These are phyloP conservation scores for Periophthalmus magnuspinnatus DNA, from an alignment of 2,797 vertebrate genomes.

Conservation along the genomic window DNA sequence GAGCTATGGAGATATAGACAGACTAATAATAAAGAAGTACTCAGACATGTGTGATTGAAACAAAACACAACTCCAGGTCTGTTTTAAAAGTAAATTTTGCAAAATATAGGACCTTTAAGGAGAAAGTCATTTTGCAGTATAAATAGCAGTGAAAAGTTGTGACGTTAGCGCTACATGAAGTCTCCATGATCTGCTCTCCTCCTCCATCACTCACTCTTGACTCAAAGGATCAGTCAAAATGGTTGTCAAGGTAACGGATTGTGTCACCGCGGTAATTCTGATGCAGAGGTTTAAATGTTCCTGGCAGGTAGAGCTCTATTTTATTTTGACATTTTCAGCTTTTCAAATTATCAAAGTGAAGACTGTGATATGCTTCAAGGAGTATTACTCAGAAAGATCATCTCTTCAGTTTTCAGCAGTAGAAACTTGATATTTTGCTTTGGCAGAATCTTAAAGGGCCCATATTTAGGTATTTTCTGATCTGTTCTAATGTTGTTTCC, in stretches of 20 bases:
- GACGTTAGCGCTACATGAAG: not conserved
- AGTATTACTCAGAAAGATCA: not conserved
- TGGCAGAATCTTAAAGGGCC: not conserved
- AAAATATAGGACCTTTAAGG: not conserved
- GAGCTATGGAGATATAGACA: no score
- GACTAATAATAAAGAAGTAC: no score
- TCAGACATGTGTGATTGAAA: no score
- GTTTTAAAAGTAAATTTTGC: no score
- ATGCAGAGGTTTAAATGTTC: slow-evolving; percentile 9
- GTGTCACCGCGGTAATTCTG: not conserved
- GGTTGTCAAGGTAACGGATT: slow-evolving; percentile 39
- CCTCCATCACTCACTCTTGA: slow-evolving; percentile 27
- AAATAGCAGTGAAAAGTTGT: not conserved
- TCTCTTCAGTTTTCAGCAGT: not conserved
- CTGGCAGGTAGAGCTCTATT: slow-evolving; percentile 3
- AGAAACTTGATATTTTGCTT: not conserved
- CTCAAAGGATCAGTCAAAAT: slow-evolving; percentile 44
- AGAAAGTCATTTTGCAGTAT: not conserved
- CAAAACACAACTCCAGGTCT: no score
- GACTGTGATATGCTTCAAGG: not conserved
- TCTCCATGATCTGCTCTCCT: slow-evolving; percentile 29
- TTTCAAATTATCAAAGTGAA: slow-evolving; percentile 1
- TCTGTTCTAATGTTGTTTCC: no score
- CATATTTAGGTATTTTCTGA: no score
- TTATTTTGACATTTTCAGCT: not conserved